These are phyloP conservation scores for Sylvia atricapilla DNA, from an alignment of 2,113 vertebrate species.

Conservation along the genomic window DNA sequence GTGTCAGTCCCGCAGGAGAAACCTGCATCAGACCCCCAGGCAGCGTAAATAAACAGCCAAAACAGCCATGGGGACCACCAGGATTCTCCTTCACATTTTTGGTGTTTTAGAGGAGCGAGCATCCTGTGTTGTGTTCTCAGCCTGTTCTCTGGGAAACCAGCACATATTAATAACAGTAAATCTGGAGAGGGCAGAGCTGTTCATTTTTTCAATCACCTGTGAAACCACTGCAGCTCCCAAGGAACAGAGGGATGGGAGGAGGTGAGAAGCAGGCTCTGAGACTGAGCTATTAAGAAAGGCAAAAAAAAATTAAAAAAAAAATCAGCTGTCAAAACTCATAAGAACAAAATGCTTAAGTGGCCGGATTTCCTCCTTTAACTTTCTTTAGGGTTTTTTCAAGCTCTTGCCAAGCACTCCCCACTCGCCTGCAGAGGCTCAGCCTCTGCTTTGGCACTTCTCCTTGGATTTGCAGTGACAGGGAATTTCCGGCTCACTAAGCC, in stretches of 20 bases:
- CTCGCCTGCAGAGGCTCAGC: background rate
- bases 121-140: background rate
- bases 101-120: background rate
- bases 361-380: conserved; percentile 21
- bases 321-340: background rate
- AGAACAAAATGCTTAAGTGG: background rate
- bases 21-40: background rate
- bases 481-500: background rate
- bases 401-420: background rate
- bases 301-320: background rate
- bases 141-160: background rate
- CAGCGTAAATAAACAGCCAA: background rate
- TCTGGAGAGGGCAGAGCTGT: background rate
- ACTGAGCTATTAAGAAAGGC: background rate
- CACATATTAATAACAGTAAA: background rate
- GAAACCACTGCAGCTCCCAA: background rate
- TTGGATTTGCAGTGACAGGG: background rate
- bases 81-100: background rate
- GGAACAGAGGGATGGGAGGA: background rate
- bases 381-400: conserved; percentile 9
- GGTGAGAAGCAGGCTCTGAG: background rate
- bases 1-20: background rate
- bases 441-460: background rate
- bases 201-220: background rate
- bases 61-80: rapidly evolving